Conservation (phyloP, 1,140 invertebrate genomes). For the Drosophila cardini region DNA sequence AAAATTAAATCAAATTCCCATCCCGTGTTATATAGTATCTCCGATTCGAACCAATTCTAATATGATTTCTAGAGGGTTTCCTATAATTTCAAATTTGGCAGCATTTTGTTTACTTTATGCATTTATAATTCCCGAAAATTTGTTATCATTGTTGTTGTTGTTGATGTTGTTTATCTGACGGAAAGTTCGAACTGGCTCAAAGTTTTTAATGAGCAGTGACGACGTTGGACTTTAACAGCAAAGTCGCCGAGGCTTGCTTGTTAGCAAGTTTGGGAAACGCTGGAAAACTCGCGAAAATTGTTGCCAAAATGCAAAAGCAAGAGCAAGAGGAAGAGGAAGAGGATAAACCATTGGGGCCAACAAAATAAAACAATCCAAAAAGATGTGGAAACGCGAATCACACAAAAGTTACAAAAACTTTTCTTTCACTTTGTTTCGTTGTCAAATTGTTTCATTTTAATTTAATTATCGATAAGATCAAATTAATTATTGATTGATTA, state of each 20-base stretch:
- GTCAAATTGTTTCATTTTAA: constrained; percentile 18
- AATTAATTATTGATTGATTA: background rate
- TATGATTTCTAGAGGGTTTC: background rate
- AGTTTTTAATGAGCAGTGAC: constrained; percentile 75
- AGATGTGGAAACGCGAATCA: background rate
- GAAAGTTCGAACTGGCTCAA: constrained; percentile 73
- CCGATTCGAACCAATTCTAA: background rate
- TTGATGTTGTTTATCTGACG: constrained; percentile 68
- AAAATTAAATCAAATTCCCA: too few species aligned
- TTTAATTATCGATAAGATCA: constrained; percentile 20
- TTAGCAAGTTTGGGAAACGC: constrained; percentile 20
- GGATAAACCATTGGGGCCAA: constrained; percentile 15
- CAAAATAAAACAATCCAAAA: background rate
- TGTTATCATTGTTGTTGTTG: constrained; percentile 56
- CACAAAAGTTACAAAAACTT: constrained; percentile 5
- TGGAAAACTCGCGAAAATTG: constrained; percentile 20
- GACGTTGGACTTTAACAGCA: constrained; percentile 68
- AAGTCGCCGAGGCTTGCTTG: constrained; percentile 13
- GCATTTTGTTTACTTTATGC: constrained; percentile 62
- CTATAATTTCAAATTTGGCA: constrained; percentile 51
- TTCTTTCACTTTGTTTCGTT: constrained; percentile 9
- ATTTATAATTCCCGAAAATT: constrained; percentile 66
- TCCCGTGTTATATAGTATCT: background rate
- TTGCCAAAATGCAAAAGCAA: constrained; percentile 38
- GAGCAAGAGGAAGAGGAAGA: too few species aligned